Conservation (phyloP, 2,113 vertebrate genomes). For the Sula dactylatra region DNA sequence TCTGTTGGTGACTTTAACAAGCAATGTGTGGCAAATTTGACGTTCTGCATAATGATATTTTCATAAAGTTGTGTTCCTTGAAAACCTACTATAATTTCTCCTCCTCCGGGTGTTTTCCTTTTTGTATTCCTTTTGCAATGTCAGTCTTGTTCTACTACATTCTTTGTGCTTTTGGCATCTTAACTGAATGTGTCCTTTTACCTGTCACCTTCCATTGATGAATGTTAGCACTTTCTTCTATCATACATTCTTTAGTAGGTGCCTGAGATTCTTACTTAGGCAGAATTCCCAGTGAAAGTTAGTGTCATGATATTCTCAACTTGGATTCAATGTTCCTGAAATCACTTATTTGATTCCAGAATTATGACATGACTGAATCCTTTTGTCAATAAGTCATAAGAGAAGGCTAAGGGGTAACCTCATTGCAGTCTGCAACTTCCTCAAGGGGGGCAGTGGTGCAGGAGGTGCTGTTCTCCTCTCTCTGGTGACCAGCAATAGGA, state of each 20-base stretch:
- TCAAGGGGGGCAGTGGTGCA: rapidly evolving
- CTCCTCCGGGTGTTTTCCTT: background rate
- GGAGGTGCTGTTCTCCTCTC: background rate
- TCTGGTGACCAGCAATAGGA: background rate
- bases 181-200: background rate
- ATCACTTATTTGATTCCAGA: background rate
- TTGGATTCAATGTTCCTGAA: background rate
- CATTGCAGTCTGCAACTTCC: background rate
- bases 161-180: background rate
- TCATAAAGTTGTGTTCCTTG: background rate
- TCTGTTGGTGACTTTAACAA: background rate
- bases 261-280: background rate
- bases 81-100: background rate
- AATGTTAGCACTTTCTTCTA: background rate
- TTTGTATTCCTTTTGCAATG: background rate
- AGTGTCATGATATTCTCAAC: background rate
- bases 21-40: background rate
- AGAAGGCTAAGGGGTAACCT: background rate
- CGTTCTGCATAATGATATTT: background rate
- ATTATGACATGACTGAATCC: background rate
- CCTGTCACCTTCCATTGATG: background rate
- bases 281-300: background rate
- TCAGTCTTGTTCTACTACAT: background rate
- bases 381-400: background rate
- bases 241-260: background rate